These are phyloP conservation scores for Amphipyra tragopoginis DNA, from an alignment of 2,888 invertebrate species.

Conservation along the genomic window DNA sequence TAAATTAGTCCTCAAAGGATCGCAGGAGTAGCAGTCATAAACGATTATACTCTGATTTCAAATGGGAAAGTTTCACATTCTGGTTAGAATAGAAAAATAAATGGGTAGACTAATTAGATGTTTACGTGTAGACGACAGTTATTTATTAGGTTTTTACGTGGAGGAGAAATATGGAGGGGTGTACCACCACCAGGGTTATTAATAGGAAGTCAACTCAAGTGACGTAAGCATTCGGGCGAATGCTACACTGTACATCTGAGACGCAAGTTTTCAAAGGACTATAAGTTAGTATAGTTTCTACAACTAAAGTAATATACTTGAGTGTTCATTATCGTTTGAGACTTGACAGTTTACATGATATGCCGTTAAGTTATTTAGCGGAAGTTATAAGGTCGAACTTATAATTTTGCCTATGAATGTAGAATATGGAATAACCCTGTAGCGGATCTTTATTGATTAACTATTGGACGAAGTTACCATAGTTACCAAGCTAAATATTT, in stretches of 20 bases:
- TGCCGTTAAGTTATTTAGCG: background rate
- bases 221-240: constrained; percentile 16
- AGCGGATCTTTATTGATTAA: constrained; percentile 34
- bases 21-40: constrained; percentile 4
- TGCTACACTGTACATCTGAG: background rate
- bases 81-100: background rate
- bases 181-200: constrained; percentile 24
- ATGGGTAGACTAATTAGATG: constrained; percentile 56
- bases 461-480: constrained; percentile 21
- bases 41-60: constrained; percentile 16
- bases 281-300: constrained; percentile 23
- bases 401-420: background rate
- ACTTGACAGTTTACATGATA: constrained; percentile 2
- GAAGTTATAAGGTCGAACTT: background rate
- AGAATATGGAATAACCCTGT: constrained; percentile 12
- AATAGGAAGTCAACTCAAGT: constrained; percentile 16
- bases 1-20: constrained; percentile 17
- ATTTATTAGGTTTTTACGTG: constrained; percentile 63
- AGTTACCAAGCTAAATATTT: constrained; percentile 25
- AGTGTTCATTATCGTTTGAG: background rate
- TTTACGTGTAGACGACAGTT: constrained; percentile 60
- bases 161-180: constrained; percentile 49
- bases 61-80: constrained; percentile 6
- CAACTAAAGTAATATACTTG: constrained; percentile 19
- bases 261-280: constrained; percentile 19